These are phyloP conservation scores for Deilephila porcellus DNA, from an alignment of 2,888 invertebrate species.

Conservation along the genomic window DNA sequence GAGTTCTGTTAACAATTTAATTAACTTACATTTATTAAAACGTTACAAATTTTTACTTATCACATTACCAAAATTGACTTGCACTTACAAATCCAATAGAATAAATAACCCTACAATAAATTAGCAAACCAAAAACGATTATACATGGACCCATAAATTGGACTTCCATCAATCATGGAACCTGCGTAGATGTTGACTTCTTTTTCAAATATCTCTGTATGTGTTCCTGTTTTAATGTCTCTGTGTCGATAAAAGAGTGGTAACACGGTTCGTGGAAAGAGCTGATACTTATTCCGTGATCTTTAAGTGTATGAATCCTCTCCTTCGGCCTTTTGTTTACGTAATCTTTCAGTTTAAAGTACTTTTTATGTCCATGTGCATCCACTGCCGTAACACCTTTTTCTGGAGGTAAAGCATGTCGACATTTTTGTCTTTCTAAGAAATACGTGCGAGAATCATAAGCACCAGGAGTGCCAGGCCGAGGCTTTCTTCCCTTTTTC, in stretches of 20 bases:
- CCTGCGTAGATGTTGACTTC: slow-evolving; percentile 34
- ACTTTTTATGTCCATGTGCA: slow-evolving; percentile 64
- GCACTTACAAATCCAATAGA: slow-evolving; percentile 46
- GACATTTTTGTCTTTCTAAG: slow-evolving; percentile 57
- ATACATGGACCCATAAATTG: slow-evolving; percentile 41
- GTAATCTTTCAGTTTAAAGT: slow-evolving; percentile 58
- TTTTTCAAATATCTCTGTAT: slow-evolving; percentile 46
- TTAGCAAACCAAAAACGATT: slow-evolving; percentile 50
- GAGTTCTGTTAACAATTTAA: background rate
- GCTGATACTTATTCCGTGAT: slow-evolving; percentile 70
- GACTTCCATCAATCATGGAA: slow-evolving; percentile 26
- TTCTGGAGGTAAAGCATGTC: slow-evolving; percentile 62
- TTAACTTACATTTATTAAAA: slow-evolving; percentile 56
- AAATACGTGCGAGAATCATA: slow-evolving; percentile 38
- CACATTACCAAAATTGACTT: slow-evolving; percentile 62
- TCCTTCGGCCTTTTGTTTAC: slow-evolving; percentile 61
- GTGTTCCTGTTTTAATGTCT: slow-evolving; percentile 62
- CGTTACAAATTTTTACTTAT: slow-evolving; percentile 73
- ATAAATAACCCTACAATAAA: slow-evolving; percentile 49
- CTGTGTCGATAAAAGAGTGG: slow-evolving; percentile 68
- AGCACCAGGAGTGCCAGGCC: slow-evolving; percentile 24
- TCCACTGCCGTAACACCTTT: slow-evolving; percentile 70
- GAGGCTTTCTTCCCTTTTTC: slow-evolving; percentile 33
- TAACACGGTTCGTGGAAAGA: slow-evolving; percentile 77
- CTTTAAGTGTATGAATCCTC: slow-evolving; percentile 53